Conservation (phyloP, 2,888 invertebrate species). For the Pocota personata region DNA sequence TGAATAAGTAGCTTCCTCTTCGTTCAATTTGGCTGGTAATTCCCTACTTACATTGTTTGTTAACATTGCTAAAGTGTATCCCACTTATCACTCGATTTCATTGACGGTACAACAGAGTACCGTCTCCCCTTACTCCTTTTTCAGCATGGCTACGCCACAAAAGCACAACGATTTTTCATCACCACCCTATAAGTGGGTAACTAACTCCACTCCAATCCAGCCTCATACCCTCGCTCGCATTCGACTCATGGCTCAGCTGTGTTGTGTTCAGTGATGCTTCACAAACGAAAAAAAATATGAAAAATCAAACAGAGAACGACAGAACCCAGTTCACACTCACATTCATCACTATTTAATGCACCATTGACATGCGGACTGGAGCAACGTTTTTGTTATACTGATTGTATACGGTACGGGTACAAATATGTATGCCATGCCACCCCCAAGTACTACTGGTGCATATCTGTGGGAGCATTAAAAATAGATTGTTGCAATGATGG, state of each 20-base stretch:
- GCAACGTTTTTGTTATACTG: background rate
- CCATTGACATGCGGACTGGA: constrained; percentile 52
- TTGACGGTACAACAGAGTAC: background rate
- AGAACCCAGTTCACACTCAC: constrained; percentile 45
- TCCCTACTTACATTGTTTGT: constrained; percentile 32
- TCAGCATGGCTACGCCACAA: background rate
- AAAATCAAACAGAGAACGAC: constrained; percentile 40
- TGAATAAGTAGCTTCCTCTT: constrained; percentile 23
- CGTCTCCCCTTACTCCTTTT: background rate
- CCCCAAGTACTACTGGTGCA: constrained; percentile 10
- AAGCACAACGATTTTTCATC: constrained; percentile 20
- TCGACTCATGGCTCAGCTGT: background rate
- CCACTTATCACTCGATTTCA: constrained; percentile 52
- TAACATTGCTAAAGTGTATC: constrained; percentile 43
- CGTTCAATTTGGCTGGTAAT: constrained; percentile 12
- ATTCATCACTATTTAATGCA: constrained; percentile 57
- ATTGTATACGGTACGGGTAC: no score
- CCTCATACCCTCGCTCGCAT: background rate
- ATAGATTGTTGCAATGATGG: constrained; percentile 34
- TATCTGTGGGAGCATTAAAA: constrained; percentile 52
- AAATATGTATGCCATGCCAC: background rate
- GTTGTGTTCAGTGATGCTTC: constrained; percentile 12
- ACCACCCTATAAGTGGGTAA: background rate
- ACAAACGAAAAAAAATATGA: background rate
- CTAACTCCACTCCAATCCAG: background rate